Conservation (phyloP, 2,888 invertebrate species). For the Syrphus vitripennis region DNA sequence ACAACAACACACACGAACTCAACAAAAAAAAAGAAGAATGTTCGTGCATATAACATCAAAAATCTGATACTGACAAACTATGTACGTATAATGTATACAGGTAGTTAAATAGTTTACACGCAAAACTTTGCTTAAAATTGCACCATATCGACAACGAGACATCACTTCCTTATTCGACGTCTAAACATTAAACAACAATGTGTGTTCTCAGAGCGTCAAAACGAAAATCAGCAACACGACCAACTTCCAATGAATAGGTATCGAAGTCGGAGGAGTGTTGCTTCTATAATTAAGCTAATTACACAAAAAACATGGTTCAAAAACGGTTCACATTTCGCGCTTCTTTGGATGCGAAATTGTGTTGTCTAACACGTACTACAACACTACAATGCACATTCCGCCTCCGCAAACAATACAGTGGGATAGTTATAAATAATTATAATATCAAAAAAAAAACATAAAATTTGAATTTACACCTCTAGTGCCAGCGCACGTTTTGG, state of each 20-base stretch:
- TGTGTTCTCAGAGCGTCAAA: background rate
- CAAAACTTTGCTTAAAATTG: constrained; percentile 26
- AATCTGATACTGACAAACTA: background rate
- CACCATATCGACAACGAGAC: constrained; percentile 45
- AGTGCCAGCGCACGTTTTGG: too few relatives aligned
- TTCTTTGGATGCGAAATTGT: constrained; percentile 35
- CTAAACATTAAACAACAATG: background rate
- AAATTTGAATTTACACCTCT: too few relatives aligned
- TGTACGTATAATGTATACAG: too few relatives aligned
- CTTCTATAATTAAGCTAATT: constrained; percentile 64
- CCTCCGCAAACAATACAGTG: background rate
- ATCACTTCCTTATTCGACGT: constrained; percentile 57
- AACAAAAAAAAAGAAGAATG: background rate
- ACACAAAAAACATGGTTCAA: constrained; percentile 35
- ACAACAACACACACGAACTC: background rate
- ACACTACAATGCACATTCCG: background rate
- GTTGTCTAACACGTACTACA: background rate
- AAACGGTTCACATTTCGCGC: constrained; percentile 56
- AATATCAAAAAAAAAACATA: too few relatives aligned
- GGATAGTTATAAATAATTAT: too few relatives aligned
- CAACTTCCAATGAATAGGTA: background rate
- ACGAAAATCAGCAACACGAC: background rate
- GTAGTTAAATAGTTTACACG: too few relatives aligned
- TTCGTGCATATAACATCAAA: background rate
- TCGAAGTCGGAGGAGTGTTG: background rate